phyloP scores from a whole-genome alignment of 2,113 vertebrate genomes.

The Piprites chloris region DNA sequence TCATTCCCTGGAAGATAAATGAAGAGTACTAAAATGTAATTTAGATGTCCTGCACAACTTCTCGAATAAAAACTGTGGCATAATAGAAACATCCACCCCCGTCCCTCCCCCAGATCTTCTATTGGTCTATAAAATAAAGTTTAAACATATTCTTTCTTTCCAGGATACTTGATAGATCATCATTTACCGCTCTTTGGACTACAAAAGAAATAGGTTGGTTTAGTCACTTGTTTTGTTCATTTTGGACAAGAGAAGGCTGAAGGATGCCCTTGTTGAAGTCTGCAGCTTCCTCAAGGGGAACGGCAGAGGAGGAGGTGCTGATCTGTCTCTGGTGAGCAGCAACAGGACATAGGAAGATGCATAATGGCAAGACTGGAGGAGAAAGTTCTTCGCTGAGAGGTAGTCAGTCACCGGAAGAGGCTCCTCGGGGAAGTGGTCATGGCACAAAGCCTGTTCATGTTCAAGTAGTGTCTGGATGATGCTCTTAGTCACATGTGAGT shows the following conservation, averaged over 20 bases:
- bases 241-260: neutral
- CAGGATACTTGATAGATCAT: neutral
- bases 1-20: neutral
- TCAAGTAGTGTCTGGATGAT: neutral
- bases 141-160: neutral
- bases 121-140: neutral
- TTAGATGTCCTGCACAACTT: neutral
- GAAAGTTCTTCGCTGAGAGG: neutral
- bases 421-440: neutral
- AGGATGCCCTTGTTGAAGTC: neutral
- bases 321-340: neutral
- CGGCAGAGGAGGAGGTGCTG: neutral
- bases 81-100: neutral
- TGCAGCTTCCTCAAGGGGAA: neutral
- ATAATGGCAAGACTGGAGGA: neutral
- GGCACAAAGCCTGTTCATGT: neutral
- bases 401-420: neutral
- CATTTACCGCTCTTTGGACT: neutral
- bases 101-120: neutral
- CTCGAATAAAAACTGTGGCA: neutral
- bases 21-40: neutral
- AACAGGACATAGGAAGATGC: neutral
- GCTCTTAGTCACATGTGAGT: neutral
- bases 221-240: neutral
- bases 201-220: neutral